Percentiles rank a stretch among this genome's conserved stretches.
Conservation (phyloP, 2,888 invertebrate genomes). For the Epinotia demarniana region DNA sequence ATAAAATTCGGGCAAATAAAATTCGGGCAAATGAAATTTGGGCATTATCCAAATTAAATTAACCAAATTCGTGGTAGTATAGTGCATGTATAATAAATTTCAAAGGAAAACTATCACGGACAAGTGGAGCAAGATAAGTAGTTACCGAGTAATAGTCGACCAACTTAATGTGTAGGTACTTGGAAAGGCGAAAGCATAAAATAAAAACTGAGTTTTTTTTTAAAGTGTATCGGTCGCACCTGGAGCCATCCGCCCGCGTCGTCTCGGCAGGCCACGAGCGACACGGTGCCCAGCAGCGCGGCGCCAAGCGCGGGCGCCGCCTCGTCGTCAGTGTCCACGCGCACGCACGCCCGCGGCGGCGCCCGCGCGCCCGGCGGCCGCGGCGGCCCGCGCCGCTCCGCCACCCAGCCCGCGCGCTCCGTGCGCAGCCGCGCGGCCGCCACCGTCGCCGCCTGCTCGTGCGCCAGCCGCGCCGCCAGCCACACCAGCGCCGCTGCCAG, state of each 20-base stretch:
- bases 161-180: too few relatives aligned
- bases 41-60: too few relatives aligned
- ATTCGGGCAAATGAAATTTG: too few relatives aligned
- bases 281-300: constrained; percentile 63
- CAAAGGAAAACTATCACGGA: too few relatives aligned
- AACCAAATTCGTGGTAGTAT: too few relatives aligned
- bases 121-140: too few relatives aligned
- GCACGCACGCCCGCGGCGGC: constrained; percentile 36
- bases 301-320: neutral
- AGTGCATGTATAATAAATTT: too few relatives aligned
- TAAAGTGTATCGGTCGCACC: neutral
- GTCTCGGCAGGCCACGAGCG: constrained; percentile 58
- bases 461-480: constrained; percentile 54
- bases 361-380: constrained; percentile 58
- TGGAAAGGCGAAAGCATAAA: too few relatives aligned
- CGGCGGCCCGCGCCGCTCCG: constrained; percentile 74
- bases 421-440: neutral
- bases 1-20: too few relatives aligned
- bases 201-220: too few relatives aligned
- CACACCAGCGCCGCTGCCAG: constrained; percentile 48
- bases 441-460: constrained; percentile 46
- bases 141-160: too few relatives aligned
- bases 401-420: constrained; percentile 48
- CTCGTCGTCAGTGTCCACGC: constrained; percentile 37
- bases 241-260: constrained; percentile 56